Base-by-base conservation (phyloP, 92 coral and sea anemone genomes). In the Ricordea florida region DNA sequence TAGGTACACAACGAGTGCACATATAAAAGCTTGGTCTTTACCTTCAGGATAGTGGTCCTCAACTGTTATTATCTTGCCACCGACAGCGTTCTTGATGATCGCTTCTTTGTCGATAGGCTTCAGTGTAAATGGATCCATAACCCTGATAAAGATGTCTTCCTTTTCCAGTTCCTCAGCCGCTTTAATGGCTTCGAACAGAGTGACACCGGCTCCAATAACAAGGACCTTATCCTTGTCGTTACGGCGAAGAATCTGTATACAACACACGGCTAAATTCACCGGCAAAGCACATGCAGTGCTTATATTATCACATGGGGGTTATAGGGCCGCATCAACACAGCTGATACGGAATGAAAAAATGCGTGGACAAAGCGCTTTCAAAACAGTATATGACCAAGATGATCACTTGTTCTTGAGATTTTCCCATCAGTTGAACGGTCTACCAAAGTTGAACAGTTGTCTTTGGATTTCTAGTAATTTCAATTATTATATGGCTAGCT, bases 1-100 rank as follows among this genome's bases (percentile, higher is more conserved):
- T n/a, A 25, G 18, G 18, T 28, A 30, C 32, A 22, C 32, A 28
- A 13, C 62, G 18, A 29, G 0, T 15, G 13, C 1, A 30, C 0
- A 5, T 52, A 11, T 28, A 2, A 42, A 24, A 22, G 3, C n/a
- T 18, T 8, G 6, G 20, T 10, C 31, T 60, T 16, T 60, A 94
- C 98, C 98, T 83, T 92, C 97, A 46, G 80, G 51, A 59, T 94
- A 94, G 71, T 94, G 98, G 50, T 94, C 98, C 69, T 94, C 98
- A 10, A 94, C 98, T 6, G 96, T 90, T 25, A 94, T 67, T 17
- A 94, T 77, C 46, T 63, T 86, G 18, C 96, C 93, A 6, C 97
- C 96, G 25, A 60, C 85, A 56, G 85, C 93, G 67, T 94, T 75
- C 50, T 79, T 44, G 52, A 94, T 86, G 40, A 94, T 85, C 6